Percentiles rank a stretch among this genome's conserved stretches.
These are phyloP conservation scores for Mylabris phalerata DNA, from an alignment of 1,140 invertebrate species.

Conservation along the genomic window DNA sequence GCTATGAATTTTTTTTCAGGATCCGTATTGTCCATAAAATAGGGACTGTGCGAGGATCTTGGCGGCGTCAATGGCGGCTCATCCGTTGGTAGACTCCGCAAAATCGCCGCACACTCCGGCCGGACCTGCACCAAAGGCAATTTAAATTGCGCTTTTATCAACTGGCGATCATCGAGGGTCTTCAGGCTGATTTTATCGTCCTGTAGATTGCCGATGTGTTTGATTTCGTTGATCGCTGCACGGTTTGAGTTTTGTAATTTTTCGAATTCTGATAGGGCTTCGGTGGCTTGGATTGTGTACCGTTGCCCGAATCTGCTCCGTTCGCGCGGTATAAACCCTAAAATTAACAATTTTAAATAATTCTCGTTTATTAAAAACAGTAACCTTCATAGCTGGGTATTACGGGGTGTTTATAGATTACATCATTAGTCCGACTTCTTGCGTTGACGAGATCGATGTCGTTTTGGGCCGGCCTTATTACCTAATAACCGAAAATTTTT, in stretches of 20 bases:
- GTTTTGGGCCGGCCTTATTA: slow-evolving; percentile 50
- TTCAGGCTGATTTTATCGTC: slow-evolving; percentile 50
- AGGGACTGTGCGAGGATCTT: slow-evolving; percentile 55
- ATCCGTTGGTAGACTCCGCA: slow-evolving; percentile 49
- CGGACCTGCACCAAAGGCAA: slow-evolving; percentile 56
- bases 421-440: slow-evolving; percentile 52
- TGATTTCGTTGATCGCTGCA: slow-evolving; percentile 47
- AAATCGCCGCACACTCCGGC: slow-evolving; percentile 55
- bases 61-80: slow-evolving; percentile 49
- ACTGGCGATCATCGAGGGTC: slow-evolving; percentile 52
- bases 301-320: slow-evolving; percentile 56
- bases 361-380: neutral
- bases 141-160: slow-evolving; percentile 55
- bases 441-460: slow-evolving; percentile 58
- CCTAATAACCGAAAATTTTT: slow-evolving; percentile 33
- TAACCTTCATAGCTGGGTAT: slow-evolving; percentile 61
- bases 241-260: slow-evolving; percentile 50
- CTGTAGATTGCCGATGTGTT: slow-evolving; percentile 49
- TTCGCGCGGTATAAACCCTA: slow-evolving; percentile 59
- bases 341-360: neutral
- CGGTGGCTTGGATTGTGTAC: slow-evolving; percentile 57
- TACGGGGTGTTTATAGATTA: slow-evolving; percentile 61
- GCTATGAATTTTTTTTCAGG: slow-evolving; percentile 58
- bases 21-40: slow-evolving; percentile 59
- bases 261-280: slow-evolving; percentile 62